phyloP scores from a whole-genome alignment of 2,113 vertebrate genomes.

The Corynorhinus townsendii region DNA sequence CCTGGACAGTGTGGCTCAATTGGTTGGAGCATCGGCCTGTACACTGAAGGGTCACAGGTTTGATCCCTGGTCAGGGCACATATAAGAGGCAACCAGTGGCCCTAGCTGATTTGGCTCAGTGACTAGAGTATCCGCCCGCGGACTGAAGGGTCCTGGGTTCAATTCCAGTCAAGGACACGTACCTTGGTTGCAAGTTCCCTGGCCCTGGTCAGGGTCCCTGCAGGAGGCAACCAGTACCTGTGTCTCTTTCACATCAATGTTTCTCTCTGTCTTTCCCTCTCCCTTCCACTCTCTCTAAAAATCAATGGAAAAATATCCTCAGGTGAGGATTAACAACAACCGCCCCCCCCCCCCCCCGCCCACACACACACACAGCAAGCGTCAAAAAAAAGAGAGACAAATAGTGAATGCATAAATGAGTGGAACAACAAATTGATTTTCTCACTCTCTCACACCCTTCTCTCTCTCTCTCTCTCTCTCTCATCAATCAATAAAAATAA shows the following conservation, averaged over 20 bases:
- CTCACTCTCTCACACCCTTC: not conserved
- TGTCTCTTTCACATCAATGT: not conserved
- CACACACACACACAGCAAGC: too few species aligned
- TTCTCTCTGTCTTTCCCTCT: not conserved
- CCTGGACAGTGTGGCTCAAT: not conserved
- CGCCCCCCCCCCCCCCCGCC: too few species aligned
- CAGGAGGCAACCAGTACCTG: not conserved
- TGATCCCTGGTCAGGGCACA: not conserved
- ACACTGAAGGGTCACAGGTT: not conserved
- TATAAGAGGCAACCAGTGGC: not conserved
- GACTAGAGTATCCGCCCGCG: not conserved
- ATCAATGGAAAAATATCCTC: not conserved
- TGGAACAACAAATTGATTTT: not conserved
- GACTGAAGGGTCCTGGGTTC: not conserved
- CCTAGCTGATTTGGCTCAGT: not conserved
- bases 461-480: too few species aligned
- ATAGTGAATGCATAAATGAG: not conserved
- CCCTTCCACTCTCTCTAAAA: not conserved
- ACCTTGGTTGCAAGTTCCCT: not conserved
- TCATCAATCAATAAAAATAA: not conserved
- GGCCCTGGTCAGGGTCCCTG: too few species aligned
- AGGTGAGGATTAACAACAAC: not conserved
- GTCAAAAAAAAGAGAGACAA: not conserved
- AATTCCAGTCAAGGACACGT: not conserved
- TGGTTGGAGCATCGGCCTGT: not conserved